Evolutionary conservation across 2,888 invertebrate species (phyloP).

Genomic region (Eulithis prunata): DNA sequence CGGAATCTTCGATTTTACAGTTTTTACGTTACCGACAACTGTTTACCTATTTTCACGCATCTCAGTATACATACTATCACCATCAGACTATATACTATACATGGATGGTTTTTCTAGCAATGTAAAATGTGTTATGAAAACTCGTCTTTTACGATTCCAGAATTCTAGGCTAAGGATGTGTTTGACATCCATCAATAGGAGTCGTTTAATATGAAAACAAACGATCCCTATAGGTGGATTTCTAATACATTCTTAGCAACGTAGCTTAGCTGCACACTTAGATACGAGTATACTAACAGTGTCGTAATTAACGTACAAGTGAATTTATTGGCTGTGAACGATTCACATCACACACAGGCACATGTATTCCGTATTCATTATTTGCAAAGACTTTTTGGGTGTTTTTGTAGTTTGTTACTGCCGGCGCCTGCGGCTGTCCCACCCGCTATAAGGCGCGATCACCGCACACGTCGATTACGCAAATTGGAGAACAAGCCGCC

Average conservation of each 20-base stretch:
- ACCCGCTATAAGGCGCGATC: slow-evolving; percentile 64
- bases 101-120: not conserved
- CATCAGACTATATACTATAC: not conserved
- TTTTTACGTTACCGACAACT: too few relatives aligned
- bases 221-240: too few relatives aligned
- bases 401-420: slow-evolving; percentile 19
- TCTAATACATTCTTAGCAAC: too few relatives aligned
- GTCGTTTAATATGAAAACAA: too few relatives aligned
- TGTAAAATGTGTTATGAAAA: not conserved
- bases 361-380: slow-evolving; percentile 17
- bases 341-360: not conserved
- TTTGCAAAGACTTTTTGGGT: slow-evolving; percentile 28
- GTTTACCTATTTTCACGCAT: not conserved
- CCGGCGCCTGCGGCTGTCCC: slow-evolving; percentile 49
- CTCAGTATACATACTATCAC: not conserved
- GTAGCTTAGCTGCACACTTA: too few relatives aligned
- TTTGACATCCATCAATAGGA: too few relatives aligned
- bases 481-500: slow-evolving; percentile 65
- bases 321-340: too few relatives aligned
- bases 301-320: not conserved
- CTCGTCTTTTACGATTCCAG: too few relatives aligned
- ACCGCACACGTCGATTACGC: slow-evolving; percentile 77
- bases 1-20: too few relatives aligned
- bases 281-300: too few relatives aligned
- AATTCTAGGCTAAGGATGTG: too few relatives aligned